phyloP scores from a whole-genome alignment of 2,888 invertebrate species.

The Myathropa florea region DNA sequence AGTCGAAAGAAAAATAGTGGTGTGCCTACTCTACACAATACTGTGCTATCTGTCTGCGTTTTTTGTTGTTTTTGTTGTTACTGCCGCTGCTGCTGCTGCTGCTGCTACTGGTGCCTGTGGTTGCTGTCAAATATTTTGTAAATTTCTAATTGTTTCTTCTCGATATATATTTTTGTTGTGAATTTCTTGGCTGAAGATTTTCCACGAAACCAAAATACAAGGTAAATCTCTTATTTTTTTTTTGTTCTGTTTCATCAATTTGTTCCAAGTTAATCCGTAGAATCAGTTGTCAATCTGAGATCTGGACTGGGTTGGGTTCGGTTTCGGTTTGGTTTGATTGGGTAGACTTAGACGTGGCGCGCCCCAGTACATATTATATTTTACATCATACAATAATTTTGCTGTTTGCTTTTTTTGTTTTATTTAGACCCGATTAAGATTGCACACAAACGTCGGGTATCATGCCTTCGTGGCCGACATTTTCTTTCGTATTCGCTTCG shows the following conservation, averaged over 20 bases:
- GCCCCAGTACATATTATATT: conserved; percentile 47
- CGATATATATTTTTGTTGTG: background rate
- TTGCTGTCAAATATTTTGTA: conserved; percentile 45
- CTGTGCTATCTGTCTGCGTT: conserved; percentile 34
- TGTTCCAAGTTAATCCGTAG: background rate
- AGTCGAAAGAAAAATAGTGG: conserved; percentile 39
- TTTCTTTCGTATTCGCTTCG: conserved; percentile 2
- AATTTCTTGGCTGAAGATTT: conserved; percentile 46
- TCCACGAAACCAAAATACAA: conserved; percentile 47
- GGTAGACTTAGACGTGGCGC: conserved; percentile 53
- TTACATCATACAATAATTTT: background rate
- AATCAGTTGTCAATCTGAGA: background rate
- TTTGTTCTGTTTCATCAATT: background rate
- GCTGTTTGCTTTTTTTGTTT: background rate
- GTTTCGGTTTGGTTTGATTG: background rate
- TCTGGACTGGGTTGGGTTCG: background rate
- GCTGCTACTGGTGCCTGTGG: background rate
- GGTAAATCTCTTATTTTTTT: conserved; percentile 30
- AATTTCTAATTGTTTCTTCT: conserved; percentile 3
- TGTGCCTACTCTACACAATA: conserved; percentile 17
- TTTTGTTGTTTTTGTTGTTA: conserved; percentile 30
- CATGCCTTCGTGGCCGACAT: conserved; percentile 23
- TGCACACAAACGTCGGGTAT: background rate
- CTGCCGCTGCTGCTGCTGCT: conserved; percentile 8
- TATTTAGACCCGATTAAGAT: background rate